Percentiles rank a stretch among this genome's conserved stretches.
These are phyloP conservation scores for Epistrophe grossulariae DNA, from an alignment of 2,888 invertebrate species.

Conservation along the genomic window DNA sequence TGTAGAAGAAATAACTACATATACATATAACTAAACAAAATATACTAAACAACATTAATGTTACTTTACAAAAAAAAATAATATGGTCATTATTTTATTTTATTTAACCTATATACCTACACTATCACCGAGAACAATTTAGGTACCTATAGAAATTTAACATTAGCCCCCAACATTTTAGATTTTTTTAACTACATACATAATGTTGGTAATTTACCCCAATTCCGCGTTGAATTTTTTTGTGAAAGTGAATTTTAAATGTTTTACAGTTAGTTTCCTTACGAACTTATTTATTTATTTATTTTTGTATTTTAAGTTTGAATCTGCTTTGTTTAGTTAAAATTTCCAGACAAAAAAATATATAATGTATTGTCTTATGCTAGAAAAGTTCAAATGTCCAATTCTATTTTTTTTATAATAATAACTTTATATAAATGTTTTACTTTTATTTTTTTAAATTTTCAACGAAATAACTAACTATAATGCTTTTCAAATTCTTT, in stretches of 20 bases:
- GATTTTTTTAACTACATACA: background rate
- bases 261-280: constrained; percentile 47
- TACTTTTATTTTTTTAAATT: constrained; percentile 19
- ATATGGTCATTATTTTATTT: background rate
- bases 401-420: constrained; percentile 24
- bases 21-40: too few species aligned
- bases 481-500: constrained; percentile 65
- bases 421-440: constrained; percentile 53
- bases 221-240: constrained; percentile 42
- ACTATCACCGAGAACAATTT: background rate
- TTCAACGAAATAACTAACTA: constrained; percentile 32
- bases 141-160: background rate
- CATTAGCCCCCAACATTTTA: background rate
- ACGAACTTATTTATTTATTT: constrained; percentile 21
- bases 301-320: constrained; percentile 70
- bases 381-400: constrained; percentile 68
- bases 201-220: constrained; percentile 4
- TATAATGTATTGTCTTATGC: constrained; percentile 65
- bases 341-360: constrained; percentile 42
- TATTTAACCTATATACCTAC: background rate
- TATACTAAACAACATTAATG: background rate
- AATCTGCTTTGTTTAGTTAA: constrained; percentile 70
- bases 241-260: constrained; percentile 55
- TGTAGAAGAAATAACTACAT: too few species aligned
- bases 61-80: background rate